Percentiles rank a stretch among this genome's conserved stretches.
Conservation (phyloP, 2,797 vertebrate species). For the Scyliorhinus canicula region DNA sequence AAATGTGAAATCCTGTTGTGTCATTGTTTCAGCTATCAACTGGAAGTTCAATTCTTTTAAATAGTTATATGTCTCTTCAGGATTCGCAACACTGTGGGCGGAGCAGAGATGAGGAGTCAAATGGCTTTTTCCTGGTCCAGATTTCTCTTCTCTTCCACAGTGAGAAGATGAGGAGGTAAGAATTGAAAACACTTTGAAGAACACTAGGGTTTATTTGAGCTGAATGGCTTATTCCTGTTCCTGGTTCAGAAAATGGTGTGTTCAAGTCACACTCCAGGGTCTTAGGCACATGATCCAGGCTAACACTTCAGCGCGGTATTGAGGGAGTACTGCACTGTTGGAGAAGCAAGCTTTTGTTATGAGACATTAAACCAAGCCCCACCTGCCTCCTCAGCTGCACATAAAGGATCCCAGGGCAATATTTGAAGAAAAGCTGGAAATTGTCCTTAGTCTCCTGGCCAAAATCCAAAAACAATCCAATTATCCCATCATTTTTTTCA, state of each 20-base stretch:
- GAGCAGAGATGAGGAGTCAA: no score
- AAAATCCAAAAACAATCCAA: neutral
- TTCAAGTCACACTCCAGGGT: neutral
- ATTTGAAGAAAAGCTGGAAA: neutral
- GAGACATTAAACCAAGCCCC: neutral
- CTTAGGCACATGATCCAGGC: neutral
- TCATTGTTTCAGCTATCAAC: no score
- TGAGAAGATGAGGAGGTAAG: neutral
- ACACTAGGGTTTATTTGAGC: neutral
- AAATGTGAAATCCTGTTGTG: no score
- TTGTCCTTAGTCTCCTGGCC: neutral
- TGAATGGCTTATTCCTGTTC: neutral
- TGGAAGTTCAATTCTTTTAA: no score
- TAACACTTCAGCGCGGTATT: neutral
- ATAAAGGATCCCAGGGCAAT: no score
- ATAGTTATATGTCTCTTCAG: no score
- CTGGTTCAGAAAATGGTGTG: no score
- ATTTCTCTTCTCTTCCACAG: neutral
- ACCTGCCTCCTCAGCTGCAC: no score
- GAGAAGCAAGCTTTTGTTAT: neutral
- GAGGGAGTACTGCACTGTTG: neutral
- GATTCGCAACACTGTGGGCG: no score
- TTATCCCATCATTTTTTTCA: neutral
- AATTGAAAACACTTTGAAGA: neutral
- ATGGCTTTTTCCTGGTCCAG: no score